These are phyloP conservation scores for Cantharis rufa DNA, from an alignment of 2,888 invertebrate genomes.

Conservation along the genomic window DNA sequence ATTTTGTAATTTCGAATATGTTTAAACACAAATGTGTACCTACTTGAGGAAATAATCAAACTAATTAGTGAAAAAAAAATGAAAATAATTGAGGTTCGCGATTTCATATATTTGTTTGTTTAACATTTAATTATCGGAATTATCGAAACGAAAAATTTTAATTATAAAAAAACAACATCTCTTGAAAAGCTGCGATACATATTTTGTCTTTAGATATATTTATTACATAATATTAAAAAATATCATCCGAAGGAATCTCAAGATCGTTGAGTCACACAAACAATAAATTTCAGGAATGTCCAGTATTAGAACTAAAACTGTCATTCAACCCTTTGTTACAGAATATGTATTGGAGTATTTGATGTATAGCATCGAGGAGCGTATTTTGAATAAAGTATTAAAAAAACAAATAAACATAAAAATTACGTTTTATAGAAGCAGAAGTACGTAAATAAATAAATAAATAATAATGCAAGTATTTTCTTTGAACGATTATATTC, in stretches of 20 bases:
- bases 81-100: not conserved
- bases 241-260: not conserved
- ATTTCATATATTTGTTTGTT: not conserved
- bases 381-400: not conserved
- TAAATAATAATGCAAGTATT: not conserved
- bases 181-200: not conserved
- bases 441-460: not conserved
- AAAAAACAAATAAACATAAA: not conserved
- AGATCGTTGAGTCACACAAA: not conserved
- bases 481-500: not conserved
- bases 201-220: not conserved
- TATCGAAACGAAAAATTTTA: not conserved
- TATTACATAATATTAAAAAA: not conserved
- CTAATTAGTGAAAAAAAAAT: not conserved
- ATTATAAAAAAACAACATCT: not conserved
- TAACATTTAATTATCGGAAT: not conserved
- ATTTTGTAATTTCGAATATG: too few species aligned
- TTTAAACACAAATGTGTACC: not conserved
- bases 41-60: not conserved
- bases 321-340: not conserved
- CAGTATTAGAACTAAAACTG: not conserved
- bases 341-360: not conserved
- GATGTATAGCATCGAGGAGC: not conserved
- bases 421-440: not conserved
- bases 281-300: conserved; percentile 2